A percentile compares a stretch with the other conserved stretches of the same genome.
These are phyloP conservation scores for Amazonetta brasiliensis DNA, from an alignment of 2,797 vertebrate species.

Conservation along the genomic window DNA sequence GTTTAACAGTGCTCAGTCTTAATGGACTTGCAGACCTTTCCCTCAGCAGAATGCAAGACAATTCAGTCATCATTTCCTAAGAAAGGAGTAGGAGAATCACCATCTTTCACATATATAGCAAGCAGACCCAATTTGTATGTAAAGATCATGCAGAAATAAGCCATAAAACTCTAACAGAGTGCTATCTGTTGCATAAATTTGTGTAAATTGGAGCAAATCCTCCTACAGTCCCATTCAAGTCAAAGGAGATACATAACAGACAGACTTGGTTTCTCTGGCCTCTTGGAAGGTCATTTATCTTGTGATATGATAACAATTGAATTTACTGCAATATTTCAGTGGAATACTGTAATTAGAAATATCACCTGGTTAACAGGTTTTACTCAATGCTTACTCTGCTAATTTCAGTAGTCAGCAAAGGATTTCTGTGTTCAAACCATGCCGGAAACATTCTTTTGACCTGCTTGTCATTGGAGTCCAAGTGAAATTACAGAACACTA, in stretches of 20 bases:
- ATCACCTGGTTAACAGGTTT: background rate
- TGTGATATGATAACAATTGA: background rate
- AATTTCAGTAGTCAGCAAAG: conserved; percentile 31
- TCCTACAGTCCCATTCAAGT: background rate
- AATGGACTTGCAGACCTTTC: background rate
- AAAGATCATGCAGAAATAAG: background rate
- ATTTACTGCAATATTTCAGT: background rate
- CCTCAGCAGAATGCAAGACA: background rate
- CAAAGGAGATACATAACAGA: background rate
- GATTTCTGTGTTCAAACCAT: background rate
- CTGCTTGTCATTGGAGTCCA: background rate
- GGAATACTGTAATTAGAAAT: background rate
- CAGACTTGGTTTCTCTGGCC: background rate
- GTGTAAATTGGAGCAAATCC: background rate
- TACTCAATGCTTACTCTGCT: background rate
- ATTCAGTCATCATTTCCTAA: background rate
- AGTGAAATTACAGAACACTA: conserved; percentile 44
- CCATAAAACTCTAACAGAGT: background rate
- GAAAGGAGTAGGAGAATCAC: background rate
- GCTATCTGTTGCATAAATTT: background rate
- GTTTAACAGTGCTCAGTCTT: background rate
- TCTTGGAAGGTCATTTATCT: background rate
- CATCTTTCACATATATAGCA: background rate
- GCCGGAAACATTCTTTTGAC: conserved; percentile 1
- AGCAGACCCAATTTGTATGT: background rate